Evolutionary conservation across 2,113 vertebrate genomes (phyloP), one percentile per base, ranked within the genome.

Genomic region (Vidua chalybeata): DNA sequence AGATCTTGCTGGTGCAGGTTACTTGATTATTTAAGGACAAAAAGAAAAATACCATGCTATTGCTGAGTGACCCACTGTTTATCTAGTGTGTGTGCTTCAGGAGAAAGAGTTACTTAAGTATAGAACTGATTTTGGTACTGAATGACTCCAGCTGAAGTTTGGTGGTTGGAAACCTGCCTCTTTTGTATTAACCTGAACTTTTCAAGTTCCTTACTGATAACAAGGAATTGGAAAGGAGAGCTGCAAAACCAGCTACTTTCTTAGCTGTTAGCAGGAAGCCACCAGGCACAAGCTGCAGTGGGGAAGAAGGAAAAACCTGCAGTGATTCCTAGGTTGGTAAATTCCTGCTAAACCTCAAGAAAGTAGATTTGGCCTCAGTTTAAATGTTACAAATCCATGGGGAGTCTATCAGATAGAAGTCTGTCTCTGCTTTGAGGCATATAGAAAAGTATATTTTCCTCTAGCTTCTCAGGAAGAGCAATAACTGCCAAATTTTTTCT

Each of bases 21-120:
- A 59, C 74, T 92, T 54, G 9, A 15, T 41, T 9, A 10, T 43
- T 77, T 66, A 56, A 77, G n/a, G 68, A 15, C 2, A 7, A 69
- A 72, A 81, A 41, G 4, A 84, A 73, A 79, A 89, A 23, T 19
- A 7, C 27, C 27, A 0, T 55, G 46, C 28, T 13, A 2, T 58
- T 84, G 46, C 46, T 35, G 58, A 58, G 33, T 0, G 1, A 9
- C 16, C 7, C 5, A 30, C 8, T 0, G 0, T 74, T 81, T 61
- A 4, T 63, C 5, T 15, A 31, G 11, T 2, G 6, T 12, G 7
- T 46, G 20, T 54, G 4, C 41, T 73, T 74, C 16, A 66, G n/a
- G 24, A 43, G 28, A 37, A 46, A 58, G 10, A 14, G 13, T 54
- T 84, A 27, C n/a, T 69, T 4, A 69, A 41, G 11, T 59, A 28